Base-by-base conservation (phyloP, 2,797 vertebrate genomes). In the Parambassis ranga region DNA sequence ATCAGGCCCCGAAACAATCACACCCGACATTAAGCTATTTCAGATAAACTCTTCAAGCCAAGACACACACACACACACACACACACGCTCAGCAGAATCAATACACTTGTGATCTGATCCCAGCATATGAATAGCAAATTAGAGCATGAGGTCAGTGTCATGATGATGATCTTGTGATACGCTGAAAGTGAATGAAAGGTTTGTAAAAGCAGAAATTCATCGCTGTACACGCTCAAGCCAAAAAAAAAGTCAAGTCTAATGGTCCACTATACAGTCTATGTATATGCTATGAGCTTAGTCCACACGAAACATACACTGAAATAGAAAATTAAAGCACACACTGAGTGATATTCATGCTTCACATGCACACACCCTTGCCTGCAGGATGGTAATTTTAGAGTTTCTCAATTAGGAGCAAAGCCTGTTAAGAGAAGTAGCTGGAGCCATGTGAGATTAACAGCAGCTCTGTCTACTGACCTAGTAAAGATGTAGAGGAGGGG, bases 391-490 rank as follows among this genome's bases (percentile, higher is more conserved):
- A 73, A 82, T 85, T 91, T 87, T 86, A 89, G 82, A 85, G 70
- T 68, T 76, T 69, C 50, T 82, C 81, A 83, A 89, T 88, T 80
- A 83, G 76, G 60, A 72, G 33, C 69, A 87, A 87, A 90, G 85
- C 89, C 80, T 72, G 87, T 90, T 90, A 84, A 84, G 69, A 75
- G 69, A 67, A 80, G 81, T 38, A 69, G 75, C 69, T 39, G 59
- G 47, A 77, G 75, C 73, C 51, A 59, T 50, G 56, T 18, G 71
- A 88, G 90, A 87, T 90, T 83, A 88, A 52, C 79, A 65, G 36
- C 51, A 10, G 50, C 63, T 60, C 60, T 61, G 69, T 77, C 71
- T 65, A 77, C 71, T 85, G 80, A 86, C 83, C 82, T 77, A 69
- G 71, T 87, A 86, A 87, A 63, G 69, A 78, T 0, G 31, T 49